These are phyloP conservation scores for Scaptomyza montana DNA, from an alignment of 1,140 invertebrate genomes.

Conservation along the genomic window DNA sequence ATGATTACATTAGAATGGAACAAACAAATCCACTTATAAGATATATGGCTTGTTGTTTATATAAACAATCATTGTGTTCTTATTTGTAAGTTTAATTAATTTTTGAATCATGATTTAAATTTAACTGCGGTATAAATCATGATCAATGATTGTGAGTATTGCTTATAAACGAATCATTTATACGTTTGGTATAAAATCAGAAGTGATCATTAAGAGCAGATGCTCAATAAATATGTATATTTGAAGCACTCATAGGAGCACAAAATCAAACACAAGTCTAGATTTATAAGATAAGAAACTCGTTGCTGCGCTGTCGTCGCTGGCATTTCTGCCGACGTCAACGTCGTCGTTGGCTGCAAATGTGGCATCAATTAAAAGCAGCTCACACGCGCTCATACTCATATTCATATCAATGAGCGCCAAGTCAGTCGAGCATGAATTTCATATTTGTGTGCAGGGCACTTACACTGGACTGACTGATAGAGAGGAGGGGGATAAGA, in stretches of 20 bases:
- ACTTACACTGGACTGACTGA: not conserved
- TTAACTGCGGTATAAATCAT: not conserved
- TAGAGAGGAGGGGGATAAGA: slow-evolving; percentile 23
- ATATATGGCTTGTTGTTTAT: not conserved
- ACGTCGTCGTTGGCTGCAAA: slow-evolving; percentile 18
- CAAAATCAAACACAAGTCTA: slow-evolving; percentile 30
- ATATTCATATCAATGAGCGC: slow-evolving; percentile 50
- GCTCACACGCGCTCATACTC: slow-evolving; percentile 2
- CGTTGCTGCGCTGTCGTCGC: slow-evolving; percentile 16
- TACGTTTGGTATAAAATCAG: slow-evolving; percentile 1
- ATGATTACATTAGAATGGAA: slow-evolving; percentile 1
- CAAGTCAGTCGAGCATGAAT: slow-evolving; percentile 62
- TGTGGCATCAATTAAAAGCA: slow-evolving; percentile 76
- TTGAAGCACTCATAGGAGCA: not conserved
- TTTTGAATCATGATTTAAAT: too few species aligned
- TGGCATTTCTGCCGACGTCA: slow-evolving; percentile 14
- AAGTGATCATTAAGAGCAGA: not conserved
- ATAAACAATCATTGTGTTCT: not conserved
- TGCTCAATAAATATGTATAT: not conserved
- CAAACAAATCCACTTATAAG: slow-evolving; percentile 2
- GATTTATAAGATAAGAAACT: slow-evolving; percentile 53
- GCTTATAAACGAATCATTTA: not conserved
- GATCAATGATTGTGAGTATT: not conserved
- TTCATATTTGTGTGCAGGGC: slow-evolving; percentile 39
- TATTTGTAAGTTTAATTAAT: too few species aligned